Base-by-base conservation (phyloP, 2,113 vertebrate genomes). In the Brachypodius melanocephalos region DNA sequence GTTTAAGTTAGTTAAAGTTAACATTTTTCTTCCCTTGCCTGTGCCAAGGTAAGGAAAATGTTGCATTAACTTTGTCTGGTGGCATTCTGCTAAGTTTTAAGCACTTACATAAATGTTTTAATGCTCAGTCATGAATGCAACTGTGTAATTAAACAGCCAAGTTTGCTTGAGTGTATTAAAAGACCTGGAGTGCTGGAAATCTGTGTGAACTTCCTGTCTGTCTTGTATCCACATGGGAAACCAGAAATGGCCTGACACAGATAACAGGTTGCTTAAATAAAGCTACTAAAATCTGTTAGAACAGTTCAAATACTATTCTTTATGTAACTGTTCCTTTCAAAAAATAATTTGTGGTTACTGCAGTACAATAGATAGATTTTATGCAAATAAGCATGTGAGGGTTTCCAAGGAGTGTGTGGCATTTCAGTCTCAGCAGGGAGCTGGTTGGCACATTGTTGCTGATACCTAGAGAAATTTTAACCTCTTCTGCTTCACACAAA, bases 291-390 rank as follows among this genome's bases (percentile, higher is more conserved):
- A 92, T 84, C 46, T 84, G 38, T 84, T 86, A 51, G 48, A 86
- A 72, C 71, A 76, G 57, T 88, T 83, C 55, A 74, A 52, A 14
- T 88, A 26, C 55, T 74, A 43, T 71, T 89, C 79, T 88, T 90
- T 80, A 43, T 66, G 28, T 94, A 93, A 88, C 66, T 63, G 69
- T 87, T 94, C 65, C 48, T 78, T 94, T 74, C 36, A 85, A 55
- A 78, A 80, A 85, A 48, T 69, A 95, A 95, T 90, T 69, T 62
- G 77, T 82, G 74, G 75, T 88, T 95, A 40, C 72, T 74, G n/a
- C 46, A 90, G 75, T 59, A 71, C 67, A 85, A 58, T n/a, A 65
- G 61, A 46, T 88, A 84, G 43, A 59, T 78, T 81, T 93, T 91
- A 89, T 74, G 69, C 84, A 87, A 75, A 91, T 78, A 63, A 51